A percentile compares a stretch with the other conserved stretches of the same genome.
Evolutionary conservation across 2,797 vertebrate species (phyloP).

Genomic region (Mionectes olivaceus): DNA sequence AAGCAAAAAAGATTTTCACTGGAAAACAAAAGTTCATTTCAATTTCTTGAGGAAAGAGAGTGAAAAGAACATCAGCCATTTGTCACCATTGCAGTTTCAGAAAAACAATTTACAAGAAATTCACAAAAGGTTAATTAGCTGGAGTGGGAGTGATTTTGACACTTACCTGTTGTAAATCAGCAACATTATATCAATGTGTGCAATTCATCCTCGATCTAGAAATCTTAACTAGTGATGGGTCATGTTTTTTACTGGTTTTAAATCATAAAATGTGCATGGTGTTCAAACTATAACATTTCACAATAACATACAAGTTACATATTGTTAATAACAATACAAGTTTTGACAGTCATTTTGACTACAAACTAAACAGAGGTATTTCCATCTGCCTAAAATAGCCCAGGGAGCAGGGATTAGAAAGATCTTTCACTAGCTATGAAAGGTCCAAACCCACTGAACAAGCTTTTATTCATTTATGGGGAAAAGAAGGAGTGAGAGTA

Average conservation of each 20-base stretch:
- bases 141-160: neutral
- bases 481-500: neutral
- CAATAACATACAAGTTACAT: neutral
- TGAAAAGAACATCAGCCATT: neutral
- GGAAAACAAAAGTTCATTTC: constrained; percentile 25
- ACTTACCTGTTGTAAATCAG: neutral
- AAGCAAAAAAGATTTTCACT: constrained; percentile 10
- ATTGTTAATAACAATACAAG: too few relatives aligned
- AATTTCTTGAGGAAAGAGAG: constrained; percentile 4
- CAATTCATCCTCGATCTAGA: neutral
- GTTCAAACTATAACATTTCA: neutral
- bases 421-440: neutral
- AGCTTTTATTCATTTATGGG: neutral
- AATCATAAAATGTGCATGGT: neutral
- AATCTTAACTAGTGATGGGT: neutral
- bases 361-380: neutral
- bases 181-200: neutral
- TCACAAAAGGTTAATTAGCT: constrained; percentile 22
- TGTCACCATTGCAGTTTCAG: neutral
- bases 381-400: neutral
- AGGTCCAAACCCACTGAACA: neutral
- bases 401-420: neutral
- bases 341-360: neutral
- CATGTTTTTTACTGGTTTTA: neutral
- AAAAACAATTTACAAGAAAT: neutral